These are phyloP conservation scores for Pseudoatta argentina DNA, from an alignment of 1,140 invertebrate species.

Conservation along the genomic window DNA sequence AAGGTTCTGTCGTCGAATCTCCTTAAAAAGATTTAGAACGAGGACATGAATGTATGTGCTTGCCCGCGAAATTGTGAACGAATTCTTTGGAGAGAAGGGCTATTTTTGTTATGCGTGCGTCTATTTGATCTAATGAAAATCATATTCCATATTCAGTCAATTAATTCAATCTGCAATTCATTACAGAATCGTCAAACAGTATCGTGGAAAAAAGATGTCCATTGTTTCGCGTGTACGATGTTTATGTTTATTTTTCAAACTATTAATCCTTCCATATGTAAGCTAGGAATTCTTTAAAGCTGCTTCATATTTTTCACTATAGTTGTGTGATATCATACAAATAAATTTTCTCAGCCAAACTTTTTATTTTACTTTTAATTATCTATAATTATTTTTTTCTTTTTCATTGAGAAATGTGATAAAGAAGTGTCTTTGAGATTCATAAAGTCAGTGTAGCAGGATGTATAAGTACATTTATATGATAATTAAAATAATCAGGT, in stretches of 20 bases:
- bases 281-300: background rate
- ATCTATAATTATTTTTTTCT: background rate
- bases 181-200: background rate
- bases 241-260: background rate
- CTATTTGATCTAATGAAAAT: background rate
- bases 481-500: conserved; percentile 26
- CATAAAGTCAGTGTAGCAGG: background rate
- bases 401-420: background rate
- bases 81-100: background rate
- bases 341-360: background rate
- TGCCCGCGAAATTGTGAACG: conserved; percentile 17
- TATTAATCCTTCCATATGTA: background rate
- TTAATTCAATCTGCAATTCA: background rate
- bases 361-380: background rate
- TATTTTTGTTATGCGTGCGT: conserved; percentile 16
- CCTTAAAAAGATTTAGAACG: conserved; percentile 66
- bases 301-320: background rate
- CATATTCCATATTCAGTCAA: conserved; percentile 6
- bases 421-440: background rate
- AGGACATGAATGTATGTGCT: conserved; percentile 40
- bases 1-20: conserved; percentile 41
- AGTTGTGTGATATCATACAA: background rate
- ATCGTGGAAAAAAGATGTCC: background rate
- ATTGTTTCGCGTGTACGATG: background rate
- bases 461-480: background rate